Percentiles rank a stretch among this genome's conserved stretches.
Evolutionary conservation across 2,888 invertebrate species (phyloP).

Genomic region (Scaptomyza tumidula): DNA sequence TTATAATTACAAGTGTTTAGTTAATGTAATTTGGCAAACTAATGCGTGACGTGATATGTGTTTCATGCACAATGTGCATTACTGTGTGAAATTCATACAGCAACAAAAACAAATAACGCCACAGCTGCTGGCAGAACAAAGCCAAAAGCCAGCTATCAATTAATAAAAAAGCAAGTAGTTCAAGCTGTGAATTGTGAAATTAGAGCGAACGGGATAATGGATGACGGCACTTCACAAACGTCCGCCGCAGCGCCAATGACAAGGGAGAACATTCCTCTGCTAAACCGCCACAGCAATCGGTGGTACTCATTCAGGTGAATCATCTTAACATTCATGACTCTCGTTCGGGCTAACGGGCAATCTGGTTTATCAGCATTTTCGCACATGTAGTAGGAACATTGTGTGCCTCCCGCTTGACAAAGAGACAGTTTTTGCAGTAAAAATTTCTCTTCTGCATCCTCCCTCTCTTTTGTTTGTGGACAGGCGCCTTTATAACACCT

Average conservation of each 20-base stretch:
- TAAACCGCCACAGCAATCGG: constrained; percentile 87
- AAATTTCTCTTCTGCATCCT: constrained; percentile 1
- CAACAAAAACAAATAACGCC: constrained; percentile 34
- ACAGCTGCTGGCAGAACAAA: constrained; percentile 53
- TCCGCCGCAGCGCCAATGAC: constrained; percentile 86
- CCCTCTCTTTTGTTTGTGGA: not conserved
- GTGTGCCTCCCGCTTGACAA: not conserved
- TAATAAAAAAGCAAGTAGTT: constrained; percentile 17
- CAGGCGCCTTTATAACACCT: constrained; percentile 3
- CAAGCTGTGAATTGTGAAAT: constrained; percentile 13
- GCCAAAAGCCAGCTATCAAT: constrained; percentile 15
- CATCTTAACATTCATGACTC: constrained; percentile 59
- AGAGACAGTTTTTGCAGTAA: constrained; percentile 19
- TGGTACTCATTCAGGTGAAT: constrained; percentile 87
- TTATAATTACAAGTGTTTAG: constrained; percentile 16
- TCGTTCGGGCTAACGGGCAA: constrained; percentile 9
- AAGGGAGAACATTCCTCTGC: constrained; percentile 89
- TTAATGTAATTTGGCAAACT: constrained; percentile 21
- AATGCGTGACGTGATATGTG: constrained; percentile 25
- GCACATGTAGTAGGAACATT: not conserved
- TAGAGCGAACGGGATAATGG: constrained; percentile 71
- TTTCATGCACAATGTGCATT: constrained; percentile 52
- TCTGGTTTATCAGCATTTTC: constrained; percentile 47
- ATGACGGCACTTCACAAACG: constrained; percentile 84
- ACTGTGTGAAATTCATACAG: constrained; percentile 42